Base-by-base conservation (phyloP, 1,140 invertebrate genomes). In the Megalopta genalis region DNA sequence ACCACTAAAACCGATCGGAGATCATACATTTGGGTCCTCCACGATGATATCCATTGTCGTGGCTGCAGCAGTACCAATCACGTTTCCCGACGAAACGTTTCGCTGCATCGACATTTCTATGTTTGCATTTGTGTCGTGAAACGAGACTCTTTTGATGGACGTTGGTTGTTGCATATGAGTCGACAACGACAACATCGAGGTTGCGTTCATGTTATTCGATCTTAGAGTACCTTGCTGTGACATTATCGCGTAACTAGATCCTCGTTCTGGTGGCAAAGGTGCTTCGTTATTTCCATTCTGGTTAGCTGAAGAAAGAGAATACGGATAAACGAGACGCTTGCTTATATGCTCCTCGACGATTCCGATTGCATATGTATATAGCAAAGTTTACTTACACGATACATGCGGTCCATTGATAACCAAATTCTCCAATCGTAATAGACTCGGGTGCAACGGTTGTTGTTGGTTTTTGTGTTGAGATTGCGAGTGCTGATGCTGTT, bases 221-320 rank as follows among this genome's bases (percentile, higher is more conserved):
- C 93, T 87, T 16, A 93, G 81, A 3, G 91, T 93, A 79, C 90
- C 92, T 85, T 94, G 90, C 81, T 94, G 95, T 2, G 96, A 96
- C 96, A 97, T 97, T 25, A 97, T 94, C 0, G 96, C 95, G 90
- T 96, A 97, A 71, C 96, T 97, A 6, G 96, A 97, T 60, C 96
- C 96, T 80, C 96, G 94, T 91, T 96, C 95, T 0, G 96, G 96
- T 25, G 96, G 96, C 67, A 95, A 94, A 23, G 96, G 96, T 39
- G 95, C 94, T 39, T 93, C 91, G 46, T 90, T 92, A 25, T 86
- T 86, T 27, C 88, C 89, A 63, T 90, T 90, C 81, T 91, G 92
- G 16, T 87, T 90, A 21, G 89, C 91, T 92, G 42, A 70, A 75
- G 80, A 77, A 78, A 7, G 60, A 25, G 63, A 5, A 63, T 1